A percentile compares a stretch with the other conserved stretches of the same genome.
Conservation (phyloP, 2,113 vertebrate species). For the Baryphthengus martii region DNA sequence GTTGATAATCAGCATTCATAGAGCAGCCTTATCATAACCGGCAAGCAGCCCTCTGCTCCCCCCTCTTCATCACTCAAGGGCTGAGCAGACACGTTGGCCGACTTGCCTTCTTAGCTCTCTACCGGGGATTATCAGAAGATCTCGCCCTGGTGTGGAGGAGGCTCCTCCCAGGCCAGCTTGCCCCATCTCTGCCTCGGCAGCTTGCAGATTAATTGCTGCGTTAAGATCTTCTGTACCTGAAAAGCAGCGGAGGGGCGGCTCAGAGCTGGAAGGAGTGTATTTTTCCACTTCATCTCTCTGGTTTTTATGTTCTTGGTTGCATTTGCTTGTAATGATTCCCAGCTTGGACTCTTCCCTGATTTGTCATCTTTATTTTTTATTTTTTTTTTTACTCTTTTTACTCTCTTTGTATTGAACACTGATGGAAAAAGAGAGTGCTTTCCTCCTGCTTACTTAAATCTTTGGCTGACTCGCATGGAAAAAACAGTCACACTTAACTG, state of each 20-base stretch:
- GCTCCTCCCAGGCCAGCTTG: not conserved
- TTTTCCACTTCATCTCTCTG: not conserved
- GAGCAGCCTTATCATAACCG: not conserved
- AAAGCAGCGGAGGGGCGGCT: not conserved
- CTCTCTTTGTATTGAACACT: not conserved
- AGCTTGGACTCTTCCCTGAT: not conserved
- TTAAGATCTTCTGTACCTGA: not conserved
- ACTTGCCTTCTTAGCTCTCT: not conserved
- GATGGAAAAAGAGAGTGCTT: constrained; percentile 1
- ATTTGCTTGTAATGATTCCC: not conserved
- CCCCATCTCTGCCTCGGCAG: not conserved
- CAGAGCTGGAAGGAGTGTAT: not conserved
- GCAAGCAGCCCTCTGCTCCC: not conserved
- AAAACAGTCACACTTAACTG: not conserved
- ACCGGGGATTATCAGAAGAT: not conserved
- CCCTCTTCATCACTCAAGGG: not conserved
- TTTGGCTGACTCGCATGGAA: not conserved
- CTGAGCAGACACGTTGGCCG: not conserved
- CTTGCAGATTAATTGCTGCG: not conserved
- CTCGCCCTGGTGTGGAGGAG: not conserved
- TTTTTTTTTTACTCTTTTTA: not conserved
- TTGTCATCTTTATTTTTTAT: not conserved
- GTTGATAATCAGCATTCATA: not conserved
- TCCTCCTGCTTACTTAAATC: constrained; percentile 33
- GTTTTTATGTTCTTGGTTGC: not conserved